Base-by-base conservation (phyloP, 2,888 invertebrate species). In the Exocentrus adspersus region DNA sequence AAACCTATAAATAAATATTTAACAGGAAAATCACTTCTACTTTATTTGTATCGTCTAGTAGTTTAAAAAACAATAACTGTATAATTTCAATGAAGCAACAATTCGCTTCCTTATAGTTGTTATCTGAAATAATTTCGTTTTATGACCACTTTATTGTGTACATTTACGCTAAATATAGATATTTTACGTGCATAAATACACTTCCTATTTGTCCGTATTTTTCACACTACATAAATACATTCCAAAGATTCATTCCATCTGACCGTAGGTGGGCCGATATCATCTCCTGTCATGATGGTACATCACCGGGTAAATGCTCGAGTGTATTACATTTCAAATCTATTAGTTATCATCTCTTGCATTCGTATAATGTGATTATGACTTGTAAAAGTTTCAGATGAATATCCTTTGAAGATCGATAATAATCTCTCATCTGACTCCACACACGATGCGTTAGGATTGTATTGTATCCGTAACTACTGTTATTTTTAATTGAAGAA, bases 231-330 rank as follows among this genome's bases (percentile, higher is more conserved):
- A n/a, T n/a, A n/a, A n/a, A n/a, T 56, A 56, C 45, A 16, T 43
- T 43, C 28, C 51, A 7, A 59, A 7, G 21, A 57, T 32, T 46
- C 46, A 45, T 30, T 46, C 46, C 45, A 32, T 46, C 32, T 20
- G 46, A 21, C 57, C 2, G 20, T 57, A 60, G 60, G 60, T 52
- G 60, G 60, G 24, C 60, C 19, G 60, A 60, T 60, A 60, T 1
- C 19, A 60, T 60, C 60, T 52, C 14, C 37, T 50, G 37, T 43
- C 42, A 52, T 60, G 45, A 45, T 51, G 59, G 41, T 24, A 24
- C 24, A 51, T 28, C 21, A 41, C 20, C 48, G 46, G 37, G 50
- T 42, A 59, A 19, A 32, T 6, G 53, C 19, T 48, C 20, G 58
- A 24, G 41, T 59, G 19, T 41, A 59, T 59, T 51, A 41, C 59